Percentiles rank a stretch among this genome's conserved stretches.
Evolutionary conservation across 2,113 vertebrate genomes (phyloP).

Genomic region (Actenoides hombroni): DNA sequence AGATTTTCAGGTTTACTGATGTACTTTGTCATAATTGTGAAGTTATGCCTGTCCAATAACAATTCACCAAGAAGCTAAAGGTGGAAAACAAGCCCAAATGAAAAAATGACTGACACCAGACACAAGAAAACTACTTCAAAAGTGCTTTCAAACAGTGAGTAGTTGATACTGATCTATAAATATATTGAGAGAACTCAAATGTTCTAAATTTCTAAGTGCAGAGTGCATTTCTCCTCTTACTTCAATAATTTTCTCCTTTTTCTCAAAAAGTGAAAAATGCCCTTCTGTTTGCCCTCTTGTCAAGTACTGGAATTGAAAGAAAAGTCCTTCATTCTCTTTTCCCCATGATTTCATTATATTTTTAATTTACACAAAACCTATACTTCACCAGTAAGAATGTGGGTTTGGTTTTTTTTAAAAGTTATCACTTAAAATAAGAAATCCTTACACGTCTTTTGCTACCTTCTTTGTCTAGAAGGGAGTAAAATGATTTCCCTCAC

Average conservation of each 20-base stretch:
- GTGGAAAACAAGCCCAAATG: neutral
- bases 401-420: neutral
- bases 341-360: neutral
- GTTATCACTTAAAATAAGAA: neutral
- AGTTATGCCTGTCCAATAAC: constrained; percentile 85
- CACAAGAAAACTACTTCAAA: neutral
- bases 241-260: neutral
- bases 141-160: neutral
- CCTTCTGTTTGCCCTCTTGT: neutral
- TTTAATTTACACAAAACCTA: neutral
- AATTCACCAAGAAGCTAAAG: constrained; percentile 84
- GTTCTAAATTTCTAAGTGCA: neutral
- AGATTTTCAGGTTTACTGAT: constrained; percentile 90
- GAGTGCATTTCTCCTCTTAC: neutral
- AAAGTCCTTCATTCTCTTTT: neutral
- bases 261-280: neutral
- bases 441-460: neutral
- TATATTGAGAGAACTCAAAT: neutral
- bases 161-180: neutral
- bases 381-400: neutral
- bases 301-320: neutral
- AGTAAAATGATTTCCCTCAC: neutral
- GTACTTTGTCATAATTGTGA: constrained; percentile 88
- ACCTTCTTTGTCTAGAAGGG: neutral
- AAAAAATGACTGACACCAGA: neutral